Evolutionary conservation across 2,797 vertebrate genomes (phyloP).

Genomic region (Micrastur ruficollis): DNA sequence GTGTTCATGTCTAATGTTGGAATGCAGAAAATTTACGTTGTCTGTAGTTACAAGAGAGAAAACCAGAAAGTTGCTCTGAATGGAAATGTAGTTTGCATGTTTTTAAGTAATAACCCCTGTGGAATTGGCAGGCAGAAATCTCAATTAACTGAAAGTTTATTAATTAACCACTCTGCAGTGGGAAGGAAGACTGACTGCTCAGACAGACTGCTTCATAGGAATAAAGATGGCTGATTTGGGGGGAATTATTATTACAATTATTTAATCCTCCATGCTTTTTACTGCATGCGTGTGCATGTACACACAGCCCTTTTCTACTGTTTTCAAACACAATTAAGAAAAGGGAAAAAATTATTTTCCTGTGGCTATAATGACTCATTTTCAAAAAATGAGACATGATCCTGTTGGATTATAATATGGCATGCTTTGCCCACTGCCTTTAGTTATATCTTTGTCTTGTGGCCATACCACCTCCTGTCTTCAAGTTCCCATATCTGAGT

Average conservation of each 20-base stretch:
- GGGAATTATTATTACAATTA: background rate
- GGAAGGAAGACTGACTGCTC: background rate
- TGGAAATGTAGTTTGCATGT: slow-evolving; percentile 56
- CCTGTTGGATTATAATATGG: background rate
- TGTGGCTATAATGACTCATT: background rate
- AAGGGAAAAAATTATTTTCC: background rate
- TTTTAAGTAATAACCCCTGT: slow-evolving; percentile 61
- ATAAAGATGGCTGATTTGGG: background rate
- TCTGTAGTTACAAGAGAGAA: slow-evolving; percentile 14
- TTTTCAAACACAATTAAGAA: background rate
- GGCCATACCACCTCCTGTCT: slow-evolving; percentile 4
- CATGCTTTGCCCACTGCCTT: background rate
- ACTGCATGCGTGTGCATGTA: background rate
- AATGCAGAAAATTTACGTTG: slow-evolving; percentile 9
- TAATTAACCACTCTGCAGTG: slow-evolving; percentile 61
- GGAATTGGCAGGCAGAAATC: slow-evolving; percentile 59
- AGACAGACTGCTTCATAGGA: background rate
- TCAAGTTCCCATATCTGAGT: slow-evolving; percentile 7
- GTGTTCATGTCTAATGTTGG: background rate
- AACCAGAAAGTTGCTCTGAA: slow-evolving; percentile 36
- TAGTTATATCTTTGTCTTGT: background rate
- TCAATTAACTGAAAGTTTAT: slow-evolving; percentile 69
- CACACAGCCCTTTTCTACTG: background rate
- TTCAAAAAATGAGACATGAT: background rate
- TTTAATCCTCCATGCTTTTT: background rate